Conservation (phyloP, 2,888 invertebrate genomes). For the Aporophyla lueneburgensis region DNA sequence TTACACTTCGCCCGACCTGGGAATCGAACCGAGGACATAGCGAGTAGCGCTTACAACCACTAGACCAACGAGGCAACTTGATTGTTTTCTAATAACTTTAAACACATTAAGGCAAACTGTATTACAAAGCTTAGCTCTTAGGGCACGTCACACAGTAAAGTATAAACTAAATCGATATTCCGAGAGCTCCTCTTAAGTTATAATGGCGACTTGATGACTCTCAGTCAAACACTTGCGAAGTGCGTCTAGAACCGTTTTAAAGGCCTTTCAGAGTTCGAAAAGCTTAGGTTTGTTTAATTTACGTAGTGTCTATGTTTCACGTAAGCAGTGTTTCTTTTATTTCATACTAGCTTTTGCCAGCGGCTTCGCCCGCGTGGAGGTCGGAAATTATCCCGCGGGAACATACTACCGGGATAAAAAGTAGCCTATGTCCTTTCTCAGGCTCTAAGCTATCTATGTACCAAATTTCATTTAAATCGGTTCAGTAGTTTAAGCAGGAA, state of each 20-base stretch:
- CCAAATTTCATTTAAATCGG: no score
- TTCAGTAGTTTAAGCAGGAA: no score
- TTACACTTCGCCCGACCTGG: no score
- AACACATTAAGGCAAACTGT: neutral
- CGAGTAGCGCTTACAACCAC: no score
- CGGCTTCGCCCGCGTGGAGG: no score
- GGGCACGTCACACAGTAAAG: conserved; percentile 20
- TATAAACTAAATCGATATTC: conserved; percentile 52
- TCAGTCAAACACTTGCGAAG: conserved; percentile 21
- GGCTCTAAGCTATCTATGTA: no score
- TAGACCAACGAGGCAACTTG: no score
- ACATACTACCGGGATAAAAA: no score
- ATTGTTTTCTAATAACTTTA: conserved; percentile 1
- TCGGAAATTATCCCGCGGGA: no score
- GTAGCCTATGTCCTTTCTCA: no score
- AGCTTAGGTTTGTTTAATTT: neutral
- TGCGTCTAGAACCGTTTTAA: conserved; percentile 1
- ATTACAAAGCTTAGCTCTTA: neutral
- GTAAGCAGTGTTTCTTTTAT: neutral
- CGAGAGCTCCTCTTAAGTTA: conserved; percentile 10
- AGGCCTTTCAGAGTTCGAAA: conserved; percentile 1
- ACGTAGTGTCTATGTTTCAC: neutral
- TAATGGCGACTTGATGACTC: conserved; percentile 36
- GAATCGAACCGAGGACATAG: no score
- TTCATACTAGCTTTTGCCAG: no score